A percentile compares a stretch with the other conserved stretches of the same genome.
Conservation (phyloP, 1,140 invertebrate genomes). For the Drosophila quadrilineata region DNA sequence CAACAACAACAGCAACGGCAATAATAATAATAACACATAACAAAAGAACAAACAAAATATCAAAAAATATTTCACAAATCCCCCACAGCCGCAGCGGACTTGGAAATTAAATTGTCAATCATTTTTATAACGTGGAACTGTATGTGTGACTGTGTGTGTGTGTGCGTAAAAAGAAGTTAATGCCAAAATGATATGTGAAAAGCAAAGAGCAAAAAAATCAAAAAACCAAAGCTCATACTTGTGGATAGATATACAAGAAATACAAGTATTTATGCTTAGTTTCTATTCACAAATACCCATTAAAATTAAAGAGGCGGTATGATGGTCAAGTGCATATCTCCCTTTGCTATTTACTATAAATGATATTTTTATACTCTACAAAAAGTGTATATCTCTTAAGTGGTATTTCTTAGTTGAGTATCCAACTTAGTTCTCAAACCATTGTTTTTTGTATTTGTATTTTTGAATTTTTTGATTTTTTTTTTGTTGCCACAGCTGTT, state of each 20-base stretch:
- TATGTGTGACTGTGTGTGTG: not conserved
- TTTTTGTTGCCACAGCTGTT: constrained; percentile 12
- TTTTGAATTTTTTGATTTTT: constrained; percentile 10
- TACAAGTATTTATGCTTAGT: constrained; percentile 36
- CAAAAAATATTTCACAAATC: constrained; percentile 66
- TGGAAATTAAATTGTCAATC: constrained; percentile 80
- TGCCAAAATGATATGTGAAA: constrained; percentile 76
- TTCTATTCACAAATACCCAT: not conserved
- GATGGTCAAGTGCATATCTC: too few species aligned
- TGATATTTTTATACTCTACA: too few species aligned
- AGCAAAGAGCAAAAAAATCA: constrained; percentile 21
- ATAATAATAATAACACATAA: constrained; percentile 25
- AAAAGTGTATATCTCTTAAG: too few species aligned
- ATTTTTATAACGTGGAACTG: constrained; percentile 72
- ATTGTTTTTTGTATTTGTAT: not conserved
- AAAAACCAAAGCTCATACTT: constrained; percentile 12
- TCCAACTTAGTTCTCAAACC: too few species aligned
- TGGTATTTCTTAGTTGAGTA: too few species aligned
- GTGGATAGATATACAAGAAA: constrained; percentile 34
- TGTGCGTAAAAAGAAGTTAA: constrained; percentile 69
- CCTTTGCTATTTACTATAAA: too few species aligned
- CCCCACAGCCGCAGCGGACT: constrained; percentile 58
- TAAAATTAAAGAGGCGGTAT: too few species aligned
- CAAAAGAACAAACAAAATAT: constrained; percentile 48
- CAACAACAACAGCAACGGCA: constrained; percentile 4